Evolutionary conservation across 2,113 vertebrate species (phyloP), one percentile per base, ranked within the genome.

Genomic region (Corythornis madagascariensis): DNA sequence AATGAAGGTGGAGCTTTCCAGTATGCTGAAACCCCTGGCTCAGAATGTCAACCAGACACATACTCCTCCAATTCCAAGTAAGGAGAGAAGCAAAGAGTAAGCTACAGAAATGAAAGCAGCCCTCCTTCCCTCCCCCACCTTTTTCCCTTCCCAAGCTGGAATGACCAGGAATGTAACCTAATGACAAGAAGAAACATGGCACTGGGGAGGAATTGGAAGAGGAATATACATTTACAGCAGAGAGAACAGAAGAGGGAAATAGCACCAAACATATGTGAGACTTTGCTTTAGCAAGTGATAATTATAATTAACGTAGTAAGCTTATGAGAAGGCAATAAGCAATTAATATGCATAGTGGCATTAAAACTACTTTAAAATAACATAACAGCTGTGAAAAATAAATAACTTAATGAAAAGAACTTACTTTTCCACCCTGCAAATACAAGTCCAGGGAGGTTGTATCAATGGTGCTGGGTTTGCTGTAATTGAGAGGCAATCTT

Each of bases 301-400:
- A 67, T 94, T 55, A 19, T 94, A 94, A 97, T 91, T 87, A 97
- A 83, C 61, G 90, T 86, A 95, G 86, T 66, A 63, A 95, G 88
- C 83, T 93, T 72, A n/a, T 89, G 91, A 96, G 94, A 92, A 50
- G 55, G 94, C 95, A 97, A 90, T 92, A 97, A 97, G 91, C 77
- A 89, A 96, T 96, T 97, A 94, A 96, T 95, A 96, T 86, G 80
- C 95, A 91, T 57, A 83, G 88, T 87, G 86, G 82, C 95, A 96
- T 97, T 97, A 97, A 96, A 93, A 90, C 93, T 94, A 95, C 92
- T 97, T 95, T 88, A 97, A 95, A 96, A 97, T 95, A 95, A 89
- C 75, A n/a, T 93, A 96, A 94, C 96, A 98, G 96, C 96, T 97
- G 93, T 94, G 97, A 95, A 95, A 96, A 96, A 94, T 95, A 91